A percentile compares a stretch with the other conserved stretches of the same genome.
Evolutionary conservation across 2,113 vertebrate species (phyloP).

Genomic region (Tympanuchus pallidicinctus): DNA sequence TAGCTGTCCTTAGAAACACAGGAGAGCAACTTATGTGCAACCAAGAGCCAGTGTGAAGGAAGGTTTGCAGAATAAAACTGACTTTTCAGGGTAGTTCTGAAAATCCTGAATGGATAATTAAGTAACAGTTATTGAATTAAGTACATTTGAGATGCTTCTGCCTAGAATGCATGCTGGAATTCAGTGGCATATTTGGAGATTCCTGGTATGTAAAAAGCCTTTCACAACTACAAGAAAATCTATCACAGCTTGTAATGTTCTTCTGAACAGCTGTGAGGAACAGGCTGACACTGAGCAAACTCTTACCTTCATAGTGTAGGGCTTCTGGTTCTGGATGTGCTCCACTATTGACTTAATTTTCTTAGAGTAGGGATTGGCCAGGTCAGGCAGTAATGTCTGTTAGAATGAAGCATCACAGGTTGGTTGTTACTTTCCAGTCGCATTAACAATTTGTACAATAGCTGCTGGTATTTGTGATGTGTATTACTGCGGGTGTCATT

Average conservation of each 20-base stretch:
- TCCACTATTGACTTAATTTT: slow-evolving; percentile 83
- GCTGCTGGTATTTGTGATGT: background rate
- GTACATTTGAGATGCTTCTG: background rate
- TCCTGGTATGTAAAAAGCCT: fast-evolving
- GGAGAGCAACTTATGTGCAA: background rate
- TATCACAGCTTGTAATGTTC: background rate
- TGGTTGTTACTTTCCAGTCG: background rate
- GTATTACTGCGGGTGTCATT: background rate
- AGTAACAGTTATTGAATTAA: background rate
- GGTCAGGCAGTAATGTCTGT: slow-evolving; percentile 85
- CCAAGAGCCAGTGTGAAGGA: background rate
- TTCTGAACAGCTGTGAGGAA: background rate
- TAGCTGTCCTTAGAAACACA: background rate
- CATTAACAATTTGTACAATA: fast-evolving
- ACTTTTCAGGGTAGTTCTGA: background rate
- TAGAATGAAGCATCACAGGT: background rate
- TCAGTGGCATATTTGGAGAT: fast-evolving
- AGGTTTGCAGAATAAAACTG: background rate
- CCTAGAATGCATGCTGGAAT: background rate
- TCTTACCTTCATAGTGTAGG: slow-evolving; percentile 92
- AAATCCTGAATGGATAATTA: background rate
- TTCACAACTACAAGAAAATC: fast-evolving
- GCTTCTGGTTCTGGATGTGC: slow-evolving; percentile 81
- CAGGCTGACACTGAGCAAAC: background rate
- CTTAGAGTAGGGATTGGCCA: slow-evolving; percentile 87